These are phyloP conservation scores for Drosophila sordidula DNA, from an alignment of 2,888 invertebrate genomes.

Conservation along the genomic window DNA sequence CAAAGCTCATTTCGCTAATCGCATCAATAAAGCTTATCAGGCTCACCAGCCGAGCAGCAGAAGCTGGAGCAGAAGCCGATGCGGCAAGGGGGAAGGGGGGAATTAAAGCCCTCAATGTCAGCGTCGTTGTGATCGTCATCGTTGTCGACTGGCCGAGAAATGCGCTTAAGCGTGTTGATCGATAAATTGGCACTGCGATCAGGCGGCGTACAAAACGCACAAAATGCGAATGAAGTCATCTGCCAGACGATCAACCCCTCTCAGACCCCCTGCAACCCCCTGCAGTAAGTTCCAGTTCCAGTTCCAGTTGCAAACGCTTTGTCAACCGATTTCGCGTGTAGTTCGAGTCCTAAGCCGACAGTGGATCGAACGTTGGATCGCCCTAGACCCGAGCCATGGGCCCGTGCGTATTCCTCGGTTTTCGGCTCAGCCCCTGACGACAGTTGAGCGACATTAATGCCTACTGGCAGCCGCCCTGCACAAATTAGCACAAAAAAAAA, in stretches of 20 bases:
- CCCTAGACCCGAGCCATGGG: slow-evolving; percentile 52
- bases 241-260: slow-evolving; percentile 41
- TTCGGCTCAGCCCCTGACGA: slow-evolving; percentile 51
- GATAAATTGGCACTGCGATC: slow-evolving; percentile 73
- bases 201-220: slow-evolving; percentile 64
- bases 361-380: slow-evolving; percentile 57
- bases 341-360: slow-evolving; percentile 71
- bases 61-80: background rate
- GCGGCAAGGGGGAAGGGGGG: slow-evolving; percentile 9
- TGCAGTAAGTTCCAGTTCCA: slow-evolving; percentile 26
- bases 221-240: slow-evolving; percentile 75
- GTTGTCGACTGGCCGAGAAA: slow-evolving; percentile 59
- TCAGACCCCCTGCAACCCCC: background rate
- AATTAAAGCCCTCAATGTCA: slow-evolving; percentile 70
- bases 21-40: slow-evolving; percentile 80
- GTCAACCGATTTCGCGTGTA: slow-evolving; percentile 76
- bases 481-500: slow-evolving; percentile 63
- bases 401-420: slow-evolving; percentile 25
- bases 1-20: slow-evolving; percentile 81
- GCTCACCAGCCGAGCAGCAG: slow-evolving; percentile 45
- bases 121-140: slow-evolving; percentile 36
- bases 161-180: slow-evolving; percentile 81
- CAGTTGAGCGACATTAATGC: slow-evolving; percentile 80
- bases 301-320: slow-evolving; percentile 69
- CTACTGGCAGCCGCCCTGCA: slow-evolving; percentile 73